phyloP scores from a whole-genome alignment of 2,797 vertebrate species.

The Okamejei kenojei region DNA sequence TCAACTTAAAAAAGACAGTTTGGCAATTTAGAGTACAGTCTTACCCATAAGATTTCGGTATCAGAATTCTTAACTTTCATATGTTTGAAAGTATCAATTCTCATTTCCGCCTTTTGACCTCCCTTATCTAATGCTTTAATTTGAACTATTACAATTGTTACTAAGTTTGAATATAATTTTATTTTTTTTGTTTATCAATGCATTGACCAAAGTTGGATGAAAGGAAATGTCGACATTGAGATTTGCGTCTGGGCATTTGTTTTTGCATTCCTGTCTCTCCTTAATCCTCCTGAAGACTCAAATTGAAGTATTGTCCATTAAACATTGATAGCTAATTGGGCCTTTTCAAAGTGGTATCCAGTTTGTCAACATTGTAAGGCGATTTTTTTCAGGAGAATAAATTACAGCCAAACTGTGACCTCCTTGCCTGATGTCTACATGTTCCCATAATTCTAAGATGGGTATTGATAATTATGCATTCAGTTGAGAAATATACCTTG shows the following conservation, averaged over 20 bases:
- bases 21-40: too few species aligned
- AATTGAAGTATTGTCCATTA: background rate
- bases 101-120: background rate
- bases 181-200: background rate
- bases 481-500: too few species aligned
- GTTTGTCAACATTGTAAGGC: background rate
- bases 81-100: background rate
- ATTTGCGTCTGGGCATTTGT: too few species aligned
- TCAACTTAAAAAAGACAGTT: background rate
- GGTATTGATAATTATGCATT: too few species aligned
- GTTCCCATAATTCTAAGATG: background rate
- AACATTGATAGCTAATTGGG: background rate
- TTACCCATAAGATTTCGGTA: background rate
- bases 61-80: background rate
- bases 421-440: background rate
- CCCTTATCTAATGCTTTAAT: background rate
- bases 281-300: background rate
- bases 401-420: background rate
- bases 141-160: background rate
- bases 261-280: background rate
- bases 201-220: background rate
- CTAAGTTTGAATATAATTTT: background rate
- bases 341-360: background rate
- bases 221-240: background rate
- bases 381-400: background rate